These are phyloP conservation scores for Selenia dentaria DNA, from an alignment of 2,888 invertebrate species.

Conservation along the genomic window DNA sequence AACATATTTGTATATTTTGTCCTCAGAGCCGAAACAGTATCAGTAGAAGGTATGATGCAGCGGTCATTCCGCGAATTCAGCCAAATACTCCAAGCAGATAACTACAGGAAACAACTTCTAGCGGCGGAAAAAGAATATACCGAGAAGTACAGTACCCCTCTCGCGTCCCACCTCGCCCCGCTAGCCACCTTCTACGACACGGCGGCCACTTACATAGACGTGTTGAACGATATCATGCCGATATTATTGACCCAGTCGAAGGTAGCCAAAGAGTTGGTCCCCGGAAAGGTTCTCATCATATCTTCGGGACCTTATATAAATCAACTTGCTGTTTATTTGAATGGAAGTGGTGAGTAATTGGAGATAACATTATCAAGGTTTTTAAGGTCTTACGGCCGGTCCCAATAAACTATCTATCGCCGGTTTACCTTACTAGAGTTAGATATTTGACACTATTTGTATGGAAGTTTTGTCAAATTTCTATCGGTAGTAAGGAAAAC, in stretches of 20 bases:
- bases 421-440: too few relatives aligned
- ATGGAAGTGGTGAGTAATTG: constrained; percentile 63
- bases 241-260: constrained; percentile 79
- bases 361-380: too few relatives aligned
- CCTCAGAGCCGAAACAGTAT: constrained; percentile 90
- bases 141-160: constrained; percentile 74
- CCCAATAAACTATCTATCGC: too few relatives aligned
- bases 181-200: constrained; percentile 88
- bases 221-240: constrained; percentile 83
- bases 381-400: too few relatives aligned
- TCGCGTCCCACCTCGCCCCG: constrained; percentile 86
- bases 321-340: constrained; percentile 88
- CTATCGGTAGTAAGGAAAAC: too few relatives aligned
- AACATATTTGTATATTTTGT: too few relatives aligned
- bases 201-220: constrained; percentile 85
- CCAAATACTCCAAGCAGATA: constrained; percentile 86
- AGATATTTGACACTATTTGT: too few relatives aligned
- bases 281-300: constrained; percentile 90
- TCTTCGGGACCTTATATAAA: constrained; percentile 88
- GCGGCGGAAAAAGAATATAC: constrained; percentile 86
- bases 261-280: constrained; percentile 86
- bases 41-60: constrained; percentile 98
- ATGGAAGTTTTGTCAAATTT: too few relatives aligned
- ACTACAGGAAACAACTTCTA: constrained; percentile 86
- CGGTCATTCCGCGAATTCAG: constrained; percentile 92